These are phyloP conservation scores for Cryptoblepharus egeriae DNA, from an alignment of 2,797 vertebrate species.

Conservation along the genomic window DNA sequence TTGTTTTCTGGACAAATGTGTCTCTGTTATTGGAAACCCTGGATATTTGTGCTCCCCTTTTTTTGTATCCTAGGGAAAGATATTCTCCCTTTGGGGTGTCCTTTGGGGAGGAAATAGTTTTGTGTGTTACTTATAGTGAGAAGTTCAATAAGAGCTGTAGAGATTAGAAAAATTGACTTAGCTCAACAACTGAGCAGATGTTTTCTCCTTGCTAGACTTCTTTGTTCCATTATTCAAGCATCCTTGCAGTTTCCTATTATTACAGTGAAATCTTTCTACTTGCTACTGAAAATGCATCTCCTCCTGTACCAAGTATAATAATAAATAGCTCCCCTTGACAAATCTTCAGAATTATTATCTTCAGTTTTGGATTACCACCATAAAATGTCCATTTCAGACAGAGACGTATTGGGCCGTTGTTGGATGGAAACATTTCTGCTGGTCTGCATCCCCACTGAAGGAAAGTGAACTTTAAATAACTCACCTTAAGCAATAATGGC, in stretches of 20 bases:
- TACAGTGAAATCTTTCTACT: conserved; percentile 25
- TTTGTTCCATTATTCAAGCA: conserved; percentile 5
- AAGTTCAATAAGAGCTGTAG: not conserved
- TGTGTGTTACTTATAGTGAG: too few species aligned
- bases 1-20: too few species aligned
- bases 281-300: conserved; percentile 25
- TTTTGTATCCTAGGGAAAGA: too few species aligned
- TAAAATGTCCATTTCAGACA: not conserved
- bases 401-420: not conserved
- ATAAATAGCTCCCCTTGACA: conserved; percentile 24
- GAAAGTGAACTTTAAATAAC: conserved; percentile 1
- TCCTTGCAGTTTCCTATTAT: conserved; percentile 3
- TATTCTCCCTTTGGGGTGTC: not conserved
- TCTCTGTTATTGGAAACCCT: too few species aligned
- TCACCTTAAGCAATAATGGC: not conserved
- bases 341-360: conserved; percentile 18
- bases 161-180: not conserved
- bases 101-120: not conserved
- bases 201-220: not conserved
- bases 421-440: not conserved
- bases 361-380: conserved; percentile 1
- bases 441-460: not conserved
- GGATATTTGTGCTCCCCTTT: too few species aligned
- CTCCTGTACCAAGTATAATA: conserved; percentile 10
- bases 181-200: not conserved